Evolutionary conservation across 2,888 invertebrate species (phyloP).

Genomic region (Stenoptilia bipunctidactyla): DNA sequence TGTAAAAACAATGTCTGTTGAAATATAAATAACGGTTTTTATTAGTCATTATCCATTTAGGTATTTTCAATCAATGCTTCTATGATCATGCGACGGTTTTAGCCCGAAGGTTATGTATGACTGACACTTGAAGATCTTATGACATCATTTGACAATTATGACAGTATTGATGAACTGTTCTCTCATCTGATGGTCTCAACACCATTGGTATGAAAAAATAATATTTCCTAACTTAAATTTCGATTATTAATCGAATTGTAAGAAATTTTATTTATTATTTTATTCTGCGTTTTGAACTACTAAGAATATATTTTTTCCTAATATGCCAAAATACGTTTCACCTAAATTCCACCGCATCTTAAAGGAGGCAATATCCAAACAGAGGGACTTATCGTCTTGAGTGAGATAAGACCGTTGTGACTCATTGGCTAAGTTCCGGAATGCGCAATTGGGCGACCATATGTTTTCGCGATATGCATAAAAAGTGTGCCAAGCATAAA

Average conservation of each 20-base stretch:
- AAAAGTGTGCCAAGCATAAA: conserved; percentile 34
- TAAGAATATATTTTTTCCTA: no score
- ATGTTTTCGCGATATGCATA: conserved; percentile 49
- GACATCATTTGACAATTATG: conserved; percentile 36
- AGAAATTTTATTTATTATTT: no score
- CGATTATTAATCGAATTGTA: no score
- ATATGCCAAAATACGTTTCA: no score
- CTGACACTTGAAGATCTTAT: conserved; percentile 21
- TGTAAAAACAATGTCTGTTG: no score
- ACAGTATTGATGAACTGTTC: conserved; percentile 14
- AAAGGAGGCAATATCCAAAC: conserved; percentile 26
- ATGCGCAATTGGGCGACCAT: conserved; percentile 47
- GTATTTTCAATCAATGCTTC: neutral
- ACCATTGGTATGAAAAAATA: no score
- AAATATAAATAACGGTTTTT: neutral
- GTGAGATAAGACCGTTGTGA: conserved; percentile 47
- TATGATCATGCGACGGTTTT: conserved; percentile 1
- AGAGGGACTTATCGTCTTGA: conserved; percentile 39
- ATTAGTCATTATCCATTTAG: neutral
- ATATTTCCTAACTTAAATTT: no score
- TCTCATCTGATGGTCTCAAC: no score
- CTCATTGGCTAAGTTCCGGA: conserved; percentile 48
- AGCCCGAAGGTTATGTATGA: conserved; percentile 16
- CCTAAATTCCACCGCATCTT: no score
- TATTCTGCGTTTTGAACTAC: no score